Percentiles rank a stretch among this genome's conserved stretches.
Conservation (phyloP, 2,797 vertebrate species). For the Acrossocheilus wenchowensis region DNA sequence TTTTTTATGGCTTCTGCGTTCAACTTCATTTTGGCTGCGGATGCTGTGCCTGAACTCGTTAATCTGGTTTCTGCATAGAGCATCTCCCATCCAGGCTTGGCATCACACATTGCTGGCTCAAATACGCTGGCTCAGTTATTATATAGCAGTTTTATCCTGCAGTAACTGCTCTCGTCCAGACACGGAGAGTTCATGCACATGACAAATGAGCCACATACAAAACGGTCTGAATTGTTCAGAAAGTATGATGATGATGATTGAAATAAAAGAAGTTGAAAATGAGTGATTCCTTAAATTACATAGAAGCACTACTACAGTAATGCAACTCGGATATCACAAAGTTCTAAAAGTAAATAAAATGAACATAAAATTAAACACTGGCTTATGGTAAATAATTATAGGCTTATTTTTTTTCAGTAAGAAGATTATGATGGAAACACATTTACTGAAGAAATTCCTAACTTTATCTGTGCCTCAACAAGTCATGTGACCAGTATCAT, state of each 20-base stretch:
- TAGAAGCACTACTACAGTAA: not conserved
- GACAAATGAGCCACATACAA: constrained; percentile 15
- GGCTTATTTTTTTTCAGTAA: not conserved
- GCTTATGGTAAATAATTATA: not conserved
- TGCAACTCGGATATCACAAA: not conserved
- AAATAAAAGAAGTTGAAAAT: not conserved
- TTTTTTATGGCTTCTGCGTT: constrained; percentile 37
- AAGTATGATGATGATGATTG: not conserved
- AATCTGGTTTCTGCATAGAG: constrained; percentile 55
- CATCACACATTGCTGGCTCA: constrained; percentile 52
- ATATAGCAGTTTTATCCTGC: constrained; percentile 48
- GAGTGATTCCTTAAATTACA: not conserved
- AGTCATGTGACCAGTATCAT: not conserved
- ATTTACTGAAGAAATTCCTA: not conserved
- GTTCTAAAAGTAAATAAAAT: not conserved
- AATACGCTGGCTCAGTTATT: constrained; percentile 49
- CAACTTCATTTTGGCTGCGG: constrained; percentile 53
- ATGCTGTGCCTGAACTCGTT: constrained; percentile 57
- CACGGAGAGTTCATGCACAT: constrained; percentile 23
- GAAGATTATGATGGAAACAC: not conserved
- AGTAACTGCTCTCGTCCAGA: constrained; percentile 32
- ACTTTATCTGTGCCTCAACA: not conserved
- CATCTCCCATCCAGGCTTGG: constrained; percentile 55
- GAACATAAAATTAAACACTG: not conserved
- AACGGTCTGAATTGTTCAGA: not conserved